Conservation (phyloP, 2,113 vertebrate species). For the Cololabis saira region DNA sequence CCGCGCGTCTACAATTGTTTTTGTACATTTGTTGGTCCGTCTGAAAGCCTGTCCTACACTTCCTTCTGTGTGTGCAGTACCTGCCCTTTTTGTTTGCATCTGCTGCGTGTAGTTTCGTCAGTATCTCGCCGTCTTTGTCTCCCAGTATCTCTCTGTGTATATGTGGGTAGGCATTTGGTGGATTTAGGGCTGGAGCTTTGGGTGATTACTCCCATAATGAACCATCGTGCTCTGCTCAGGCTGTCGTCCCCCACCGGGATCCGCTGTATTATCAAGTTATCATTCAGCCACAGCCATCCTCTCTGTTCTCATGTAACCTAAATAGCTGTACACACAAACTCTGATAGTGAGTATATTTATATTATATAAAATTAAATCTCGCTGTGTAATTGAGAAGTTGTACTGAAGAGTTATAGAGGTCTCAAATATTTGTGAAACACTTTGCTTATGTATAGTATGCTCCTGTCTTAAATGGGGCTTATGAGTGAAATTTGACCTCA, state of each 20-base stretch:
- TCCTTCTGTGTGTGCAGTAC: conserved; percentile 1
- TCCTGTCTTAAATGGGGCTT: too few relatives aligned
- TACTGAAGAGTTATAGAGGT: too few relatives aligned
- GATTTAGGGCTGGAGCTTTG: conserved; percentile 69
- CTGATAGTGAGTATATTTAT: conserved; percentile 36
- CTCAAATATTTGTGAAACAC: too few relatives aligned
- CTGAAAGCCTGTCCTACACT: background rate
- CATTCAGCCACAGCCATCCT: conserved; percentile 54
- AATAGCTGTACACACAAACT: conserved; percentile 14
- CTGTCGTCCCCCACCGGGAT: conserved; percentile 61
- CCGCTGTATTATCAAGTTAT: conserved; percentile 65
- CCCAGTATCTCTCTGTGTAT: conserved; percentile 11
- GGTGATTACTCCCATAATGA: conserved; percentile 77
- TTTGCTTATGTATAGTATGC: too few relatives aligned
- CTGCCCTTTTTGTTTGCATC: conserved; percentile 25
- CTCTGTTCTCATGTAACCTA: conserved; percentile 45
- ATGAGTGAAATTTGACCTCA: too few relatives aligned
- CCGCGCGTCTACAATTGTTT: conserved; percentile 25
- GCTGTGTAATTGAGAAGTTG: too few relatives aligned
- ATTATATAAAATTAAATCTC: background rate
- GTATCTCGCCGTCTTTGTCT: conserved; percentile 41
- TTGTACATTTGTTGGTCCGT: conserved; percentile 5
- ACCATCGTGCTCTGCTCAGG: conserved; percentile 69
- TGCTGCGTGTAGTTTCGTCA: conserved; percentile 23
- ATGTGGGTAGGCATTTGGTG: conserved; percentile 69